Evolutionary conservation across 2,797 vertebrate species (phyloP).

Genomic region (Hemibagrus guttatus): DNA sequence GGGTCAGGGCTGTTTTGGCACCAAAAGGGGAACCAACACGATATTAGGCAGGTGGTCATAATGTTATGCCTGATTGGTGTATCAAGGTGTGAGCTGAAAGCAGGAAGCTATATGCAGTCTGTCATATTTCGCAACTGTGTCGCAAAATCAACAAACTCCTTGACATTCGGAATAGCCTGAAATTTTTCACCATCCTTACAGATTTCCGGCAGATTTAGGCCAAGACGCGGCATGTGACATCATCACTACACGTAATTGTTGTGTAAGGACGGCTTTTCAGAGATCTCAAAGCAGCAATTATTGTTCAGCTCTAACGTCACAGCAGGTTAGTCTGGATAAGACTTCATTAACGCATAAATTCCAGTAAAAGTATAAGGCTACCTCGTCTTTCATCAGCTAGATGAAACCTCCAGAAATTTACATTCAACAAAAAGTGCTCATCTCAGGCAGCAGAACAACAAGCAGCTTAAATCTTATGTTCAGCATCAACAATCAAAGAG

Average conservation of each 20-base stretch:
- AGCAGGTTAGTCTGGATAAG: neutral
- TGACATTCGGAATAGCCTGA: no score
- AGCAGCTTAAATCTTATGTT: neutral
- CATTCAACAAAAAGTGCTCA: neutral
- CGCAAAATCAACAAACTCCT: no score
- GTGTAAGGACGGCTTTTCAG: no score
- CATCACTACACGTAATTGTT: no score
- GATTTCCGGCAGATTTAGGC: no score
- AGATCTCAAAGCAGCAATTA: neutral
- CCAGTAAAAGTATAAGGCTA: neutral
- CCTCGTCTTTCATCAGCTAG: neutral
- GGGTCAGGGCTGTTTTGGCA: no score
- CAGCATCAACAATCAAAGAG: neutral
- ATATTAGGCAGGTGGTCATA: no score
- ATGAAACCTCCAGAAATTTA: neutral
- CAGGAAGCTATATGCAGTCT: neutral
- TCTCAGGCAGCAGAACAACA: neutral
- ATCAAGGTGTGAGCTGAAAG: neutral
- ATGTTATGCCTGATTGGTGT: no score
- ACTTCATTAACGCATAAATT: neutral
- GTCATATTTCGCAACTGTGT: no score
- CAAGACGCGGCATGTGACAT: no score
- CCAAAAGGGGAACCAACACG: no score
- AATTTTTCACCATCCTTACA: no score
- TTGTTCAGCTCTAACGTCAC: neutral